These are phyloP conservation scores for Cepaea hortensis DNA, from an alignment of 2,888 invertebrate genomes.

Conservation along the genomic window DNA sequence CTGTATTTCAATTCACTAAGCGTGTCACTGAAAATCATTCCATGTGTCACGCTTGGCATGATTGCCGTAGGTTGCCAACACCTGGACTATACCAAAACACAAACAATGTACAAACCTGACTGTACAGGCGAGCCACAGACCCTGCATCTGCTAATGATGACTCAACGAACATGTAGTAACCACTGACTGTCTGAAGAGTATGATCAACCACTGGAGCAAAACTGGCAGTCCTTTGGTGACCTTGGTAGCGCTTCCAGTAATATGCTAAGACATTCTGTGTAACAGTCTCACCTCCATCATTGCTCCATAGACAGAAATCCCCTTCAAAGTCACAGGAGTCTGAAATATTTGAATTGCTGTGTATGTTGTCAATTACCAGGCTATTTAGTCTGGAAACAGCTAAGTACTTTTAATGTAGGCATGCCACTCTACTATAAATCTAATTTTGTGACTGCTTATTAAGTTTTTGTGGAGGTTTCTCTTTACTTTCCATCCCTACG, in stretches of 20 bases:
- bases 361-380: too few species aligned
- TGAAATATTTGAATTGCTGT: background rate
- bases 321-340: background rate
- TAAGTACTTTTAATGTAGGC: too few species aligned
- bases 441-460: too few species aligned
- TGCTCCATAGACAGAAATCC: background rate
- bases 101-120: slow-evolving; percentile 3
- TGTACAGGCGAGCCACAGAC: background rate
- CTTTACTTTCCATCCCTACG: too few species aligned
- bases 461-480: too few species aligned
- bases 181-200: background rate
- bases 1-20: too few species aligned
- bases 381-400: too few species aligned
- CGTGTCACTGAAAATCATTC: too few species aligned
- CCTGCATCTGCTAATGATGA: background rate
- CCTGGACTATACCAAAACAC: too few species aligned
- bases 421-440: too few species aligned
- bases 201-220: slow-evolving; percentile 2
- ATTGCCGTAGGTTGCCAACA: too few species aligned
- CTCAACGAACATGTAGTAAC: slow-evolving; percentile 7
- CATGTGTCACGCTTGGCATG: too few species aligned
- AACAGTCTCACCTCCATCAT: background rate
- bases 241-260: background rate
- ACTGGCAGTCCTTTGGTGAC: background rate
- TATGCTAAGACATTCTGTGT: background rate